These are phyloP conservation scores for Oncorhynchus gorbuscha DNA, from an alignment of 2,113 vertebrate species.

Conservation along the genomic window DNA sequence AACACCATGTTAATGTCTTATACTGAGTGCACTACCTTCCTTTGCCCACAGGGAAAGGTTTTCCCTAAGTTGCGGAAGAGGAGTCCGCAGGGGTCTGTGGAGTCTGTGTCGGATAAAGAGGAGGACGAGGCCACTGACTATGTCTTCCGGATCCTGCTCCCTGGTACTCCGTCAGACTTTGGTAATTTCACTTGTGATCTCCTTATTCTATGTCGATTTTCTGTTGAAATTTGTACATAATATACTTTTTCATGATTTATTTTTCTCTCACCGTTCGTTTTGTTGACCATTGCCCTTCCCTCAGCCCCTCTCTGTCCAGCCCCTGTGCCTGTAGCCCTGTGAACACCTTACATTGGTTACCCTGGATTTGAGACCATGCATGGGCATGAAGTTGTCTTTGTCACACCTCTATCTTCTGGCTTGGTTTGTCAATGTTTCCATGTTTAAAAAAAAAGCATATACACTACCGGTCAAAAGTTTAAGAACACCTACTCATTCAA, in stretches of 20 bases:
- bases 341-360: neutral
- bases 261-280: slow-evolving; percentile 18
- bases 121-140: slow-evolving; percentile 96
- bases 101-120: slow-evolving; percentile 92
- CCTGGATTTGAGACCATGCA: slow-evolving; percentile 24
- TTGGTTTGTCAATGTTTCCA: slow-evolving; percentile 25
- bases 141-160: slow-evolving; percentile 94
- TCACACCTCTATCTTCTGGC: slow-evolving; percentile 23
- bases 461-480: too few relatives aligned
- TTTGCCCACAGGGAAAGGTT: slow-evolving; percentile 86
- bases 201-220: neutral
- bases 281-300: slow-evolving; percentile 1
- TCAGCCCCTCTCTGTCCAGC: slow-evolving; percentile 20
- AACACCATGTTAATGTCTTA: neutral
- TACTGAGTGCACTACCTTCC: neutral
- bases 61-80: slow-evolving; percentile 91
- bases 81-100: slow-evolving; percentile 87
- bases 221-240: slow-evolving; percentile 1
- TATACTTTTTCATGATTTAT: neutral
- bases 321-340: slow-evolving; percentile 20
- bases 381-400: slow-evolving; percentile 26
- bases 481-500: too few relatives aligned
- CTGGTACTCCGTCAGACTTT: slow-evolving; percentile 85
- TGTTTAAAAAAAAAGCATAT: neutral
- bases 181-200: slow-evolving; percentile 75